phyloP scores from a whole-genome alignment of 1,140 invertebrate genomes.

The Acyrthosiphon pisum region DNA sequence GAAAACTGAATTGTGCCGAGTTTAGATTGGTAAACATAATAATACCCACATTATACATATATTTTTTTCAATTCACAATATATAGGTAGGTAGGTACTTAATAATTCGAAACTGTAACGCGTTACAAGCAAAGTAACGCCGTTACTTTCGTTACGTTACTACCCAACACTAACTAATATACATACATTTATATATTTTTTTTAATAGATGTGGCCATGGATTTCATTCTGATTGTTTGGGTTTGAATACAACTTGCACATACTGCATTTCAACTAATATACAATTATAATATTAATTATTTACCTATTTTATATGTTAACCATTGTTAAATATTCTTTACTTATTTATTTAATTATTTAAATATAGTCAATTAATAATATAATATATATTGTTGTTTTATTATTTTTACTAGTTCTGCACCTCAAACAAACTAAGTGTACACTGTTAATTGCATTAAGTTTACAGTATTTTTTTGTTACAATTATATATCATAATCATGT shows the following conservation, averaged over 20 bases:
- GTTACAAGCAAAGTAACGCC: too few relatives aligned
- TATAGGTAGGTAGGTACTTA: too few relatives aligned
- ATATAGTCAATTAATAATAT: constrained; percentile 11
- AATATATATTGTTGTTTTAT: neutral
- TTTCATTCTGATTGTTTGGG: constrained; percentile 60
- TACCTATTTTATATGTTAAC: neutral
- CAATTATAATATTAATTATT: neutral
- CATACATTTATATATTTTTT: constrained; percentile 38
- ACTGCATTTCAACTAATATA: constrained; percentile 30
- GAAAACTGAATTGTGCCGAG: too few relatives aligned
- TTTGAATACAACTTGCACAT: constrained; percentile 1
- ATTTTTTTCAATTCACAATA: too few relatives aligned
- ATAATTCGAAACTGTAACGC: too few relatives aligned
- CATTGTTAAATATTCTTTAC: constrained; percentile 25
- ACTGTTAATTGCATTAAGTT: too few relatives aligned
- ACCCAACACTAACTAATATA: too few relatives aligned
- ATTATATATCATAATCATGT: neutral
- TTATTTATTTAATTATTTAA: neutral
- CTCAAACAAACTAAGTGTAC: too few relatives aligned
- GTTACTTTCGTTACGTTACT: too few relatives aligned
- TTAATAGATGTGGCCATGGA: constrained; percentile 61
- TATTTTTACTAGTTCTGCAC: neutral
- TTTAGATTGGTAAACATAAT: too few relatives aligned
- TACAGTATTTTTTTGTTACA: neutral
- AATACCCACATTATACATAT: too few relatives aligned